Base-by-base conservation (phyloP, 2,113 vertebrate species). In the Psophia crepitans region DNA sequence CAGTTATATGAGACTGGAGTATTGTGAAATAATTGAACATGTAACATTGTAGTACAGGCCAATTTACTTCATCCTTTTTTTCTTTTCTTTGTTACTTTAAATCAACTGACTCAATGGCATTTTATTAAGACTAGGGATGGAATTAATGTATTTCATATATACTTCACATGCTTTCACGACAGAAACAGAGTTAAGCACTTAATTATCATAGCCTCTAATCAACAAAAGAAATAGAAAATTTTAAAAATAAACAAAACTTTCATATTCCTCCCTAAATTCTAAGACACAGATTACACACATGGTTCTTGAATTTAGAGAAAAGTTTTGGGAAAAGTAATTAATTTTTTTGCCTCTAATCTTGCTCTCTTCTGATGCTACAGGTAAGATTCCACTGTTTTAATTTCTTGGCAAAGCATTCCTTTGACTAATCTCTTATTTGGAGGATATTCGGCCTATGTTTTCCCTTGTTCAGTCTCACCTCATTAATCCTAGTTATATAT, bases 381-480 rank as follows among this genome's bases (percentile, higher is more conserved):
- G 37, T 69, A 84, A n/a, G 41, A 90, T 11, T 83, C 46, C 19
- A 86, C n/a, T n/a, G 27, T 43, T 94, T 71, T 89, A 91, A 78
- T 87, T 89, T 30, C 24, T 70, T 93, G 79, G 43, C 51, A 70
- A 95, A 80, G 16, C 12, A n/a, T 70, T 92, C 43, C 53, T 96
- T 88, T 79, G 61, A 81, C 68, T 93, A 81, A 93, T 90, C 57
- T 92, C 76, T 80, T 82, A 71, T 68, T 87, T 57, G 61, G 51
- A 84, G 84, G 76, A 93, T 84, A 93, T 1, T 75, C 39, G 90
- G 48, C 32, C 65, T 68, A 71, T 1, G 1, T 84, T 87, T 96
- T 89, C 60, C 83, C 79, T 87, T 94, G 84, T 93, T 93, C 84
- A 75, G 84, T 82, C 70, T 75, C 69, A 94, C 89, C 69, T 93